Base-by-base conservation (phyloP, 1,140 invertebrate species). In the Drosophila subpulchrella region DNA sequence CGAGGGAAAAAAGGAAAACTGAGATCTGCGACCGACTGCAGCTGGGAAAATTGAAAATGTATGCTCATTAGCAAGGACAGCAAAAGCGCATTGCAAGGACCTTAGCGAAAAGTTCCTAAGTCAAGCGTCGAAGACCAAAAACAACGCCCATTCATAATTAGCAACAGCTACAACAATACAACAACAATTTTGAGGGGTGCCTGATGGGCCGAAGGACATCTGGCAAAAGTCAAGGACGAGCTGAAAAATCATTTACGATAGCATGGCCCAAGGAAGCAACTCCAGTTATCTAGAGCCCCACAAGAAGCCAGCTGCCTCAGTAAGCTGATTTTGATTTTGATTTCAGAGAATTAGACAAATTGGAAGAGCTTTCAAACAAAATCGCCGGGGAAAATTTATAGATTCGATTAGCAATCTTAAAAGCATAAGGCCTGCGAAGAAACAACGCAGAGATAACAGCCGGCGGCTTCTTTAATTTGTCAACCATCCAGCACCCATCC, bases 31-130 rank as follows among this genome's bases (percentile, higher is more conserved):
- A 34, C 27, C 27, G 42, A 15, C 58, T 56, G 65, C 55, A 61
- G 39, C 65, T 58, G 73, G 44, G 36, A 56, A 88, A 86, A 88
- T 78, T 86, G 63, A 70, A 67, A 76, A 78, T 78, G 75, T 63
- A 71, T 71, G 75, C 75, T 78, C 74, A 78, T 78, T 78, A 78
- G 75, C 34, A 58, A 65, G 58, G 67, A 60, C 61, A 79, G 79
- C 59, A 88, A 86, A 88, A 88, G 84, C 84, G 83, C 84, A 88
- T 83, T 88, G 68, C 83, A 55, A 83, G 80, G 63, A 55, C 32
- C 80, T 34, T 39, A 39, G 65, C 65, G 77, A 66, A 70, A 78
- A 88, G 83, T 88, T 86, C 75, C 84, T 83, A 86, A 83, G 83
- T 88, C 79, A 61, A 81, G 61, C 67, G 65, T 27, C 63, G 32